Evolutionary conservation across 2,797 vertebrate species (phyloP), one percentile per base, ranked within the genome.

Genomic region (Threskiornis aethiopicus): DNA sequence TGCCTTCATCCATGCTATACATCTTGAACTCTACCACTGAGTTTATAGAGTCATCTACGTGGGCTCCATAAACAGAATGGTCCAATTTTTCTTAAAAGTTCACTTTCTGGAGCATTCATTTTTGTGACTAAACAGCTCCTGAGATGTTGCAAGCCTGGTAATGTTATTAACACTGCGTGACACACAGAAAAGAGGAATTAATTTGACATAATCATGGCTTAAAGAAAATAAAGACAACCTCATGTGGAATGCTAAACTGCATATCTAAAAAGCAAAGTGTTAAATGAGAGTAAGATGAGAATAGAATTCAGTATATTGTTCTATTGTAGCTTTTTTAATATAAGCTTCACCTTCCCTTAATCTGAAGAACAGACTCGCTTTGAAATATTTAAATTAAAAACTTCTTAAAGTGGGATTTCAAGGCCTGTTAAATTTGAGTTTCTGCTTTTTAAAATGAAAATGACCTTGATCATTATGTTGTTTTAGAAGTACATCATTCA

Each of bases 351-450:
- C 92, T 93, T 96, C 81, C 54, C 87, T 79, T 94, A 93, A 89
- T 93, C 75, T 93, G 88, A 91, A 81, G 82, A 84, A 82, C 82
- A 93, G 83, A 82, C 44, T 90, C 6, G 35, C 90, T 94, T 97
- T 95, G 82, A 96, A 95, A 97, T 83, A 75, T 51, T 92, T 89
- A 96, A 94, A 95, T 93, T 89, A 85, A 70, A 90, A 89, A 88
- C 84, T 83, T 90, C 82, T 96, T 95, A 61, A 37, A 78, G 73
- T 79, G 66, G 73, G 89, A 95, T 96, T 94, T 96, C 76, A 95
- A 90, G 87, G 91, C 87, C 93, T 96, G 84, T 84, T 90, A 91
- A 49, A 81, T 92, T 78, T 78, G 71, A 96, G 51, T 78, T 95
- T 80, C 92, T 92, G 72, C 92, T 84, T 94, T 94, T 92, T 84